Evolutionary conservation across 2,888 invertebrate genomes (phyloP), one percentile per base, ranked within the genome.

Genomic region (Drosophila ustulata): DNA sequence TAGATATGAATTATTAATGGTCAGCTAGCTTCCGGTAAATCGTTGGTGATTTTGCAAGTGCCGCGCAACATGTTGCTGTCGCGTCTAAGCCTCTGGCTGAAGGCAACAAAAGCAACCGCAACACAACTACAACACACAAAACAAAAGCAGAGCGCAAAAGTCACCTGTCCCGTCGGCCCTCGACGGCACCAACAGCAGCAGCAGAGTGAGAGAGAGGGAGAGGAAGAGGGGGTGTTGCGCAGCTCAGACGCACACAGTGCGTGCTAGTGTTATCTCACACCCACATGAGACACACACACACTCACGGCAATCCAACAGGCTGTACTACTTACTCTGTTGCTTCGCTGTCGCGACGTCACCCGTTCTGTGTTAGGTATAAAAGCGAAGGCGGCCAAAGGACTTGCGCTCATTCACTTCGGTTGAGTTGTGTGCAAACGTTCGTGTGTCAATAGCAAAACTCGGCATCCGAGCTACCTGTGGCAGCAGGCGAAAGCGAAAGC

Each of bases 401-500:
- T 71, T 78, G 71, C 73, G 79, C 75, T 85, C 81, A 89, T 90
- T 89, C 80, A 76, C 78, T 82, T 78, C 77, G 66, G 76, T 82
- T 70, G 56, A 81, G 79, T 86, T 80, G 78, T 72, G 69, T 80
- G 76, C 62, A 63, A 75, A 77, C 66, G 76, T 78, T 80, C 77
- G 74, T 64, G 74, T 64, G 43, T 55, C 51, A 63, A 65, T 56
- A 58, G 26, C 34, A 43, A 61, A 53, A 64, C 58, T 65, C 55
- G 62, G 34, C 62, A 63, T 13, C 53, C 55, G 25, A 61, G 62
- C 66, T 75, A 78, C 80, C 78, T 80, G 75, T 72, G 55, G 77
- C 75, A 78, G 51, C 52, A 67, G 62, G 59, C 32, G 47, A 69
- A 34, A 66, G 59, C 32, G 47, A 69, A 34, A 66, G 53, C 52